Base-by-base conservation (phyloP, 2,797 vertebrate genomes). In the Onychomys arenicola region DNA sequence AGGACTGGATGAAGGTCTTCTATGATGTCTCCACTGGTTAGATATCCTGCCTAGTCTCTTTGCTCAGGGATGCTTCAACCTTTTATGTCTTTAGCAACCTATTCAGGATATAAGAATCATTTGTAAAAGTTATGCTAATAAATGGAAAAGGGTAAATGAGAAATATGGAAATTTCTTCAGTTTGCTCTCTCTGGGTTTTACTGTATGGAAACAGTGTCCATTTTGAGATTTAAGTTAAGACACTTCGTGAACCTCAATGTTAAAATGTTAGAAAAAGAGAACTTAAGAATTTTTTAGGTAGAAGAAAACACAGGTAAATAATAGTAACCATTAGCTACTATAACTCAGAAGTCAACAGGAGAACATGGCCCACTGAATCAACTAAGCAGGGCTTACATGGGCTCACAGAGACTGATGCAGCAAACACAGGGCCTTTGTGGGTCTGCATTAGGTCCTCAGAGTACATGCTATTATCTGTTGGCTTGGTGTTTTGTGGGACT, bases 31-130 rank as follows among this genome's bases (percentile, higher is more conserved):
- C 32, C 23, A 27, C 7, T 17, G 8, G 4, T 19, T 27, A 55
- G 55, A 0, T 25, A 29, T 37, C 34, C 14, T 55, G 34, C 34
- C 25, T 6, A 17, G 7, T 37, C 49, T 71, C 23, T 9, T 87
- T 3, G 0, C 5, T 55, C 65, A 55, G 23, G 12, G 49, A 57
- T 19, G 1, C 3, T 71, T 73, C 0, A 4, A 37, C 67, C 23
- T 71, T n/a, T 73, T 9, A 17, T 27, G 7, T 55, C 49, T 73
- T 55, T 57, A 71, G 67, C 16, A 71, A 73, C n/a, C 11, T 4
- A 71, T 29, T 73, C 1, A 25, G 55, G 46, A 57, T 17, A 57
- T 57, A 40, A 8, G 13, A 37, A 19, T 87, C 23, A 87, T 37
- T 71, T 57, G 16, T 23, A 87, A 86, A 37, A 46, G 34, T 49